Conservation (phyloP, 2,888 invertebrate genomes). For the Perdita meconis region DNA sequence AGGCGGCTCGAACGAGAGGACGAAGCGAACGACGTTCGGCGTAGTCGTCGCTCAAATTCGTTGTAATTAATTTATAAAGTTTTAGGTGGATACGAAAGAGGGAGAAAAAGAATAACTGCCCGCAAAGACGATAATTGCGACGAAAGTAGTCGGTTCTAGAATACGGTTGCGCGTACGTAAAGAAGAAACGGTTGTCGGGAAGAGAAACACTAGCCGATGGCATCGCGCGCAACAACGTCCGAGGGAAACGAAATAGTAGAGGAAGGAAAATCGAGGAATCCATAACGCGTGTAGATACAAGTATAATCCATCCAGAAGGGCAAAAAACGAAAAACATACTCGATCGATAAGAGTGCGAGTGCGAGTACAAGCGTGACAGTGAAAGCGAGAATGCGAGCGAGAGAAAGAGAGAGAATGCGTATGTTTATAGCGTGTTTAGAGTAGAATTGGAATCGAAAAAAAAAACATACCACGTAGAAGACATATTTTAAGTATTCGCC, state of each 20-base stretch:
- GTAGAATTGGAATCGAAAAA: constrained; percentile 10
- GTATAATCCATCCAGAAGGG: constrained; percentile 50
- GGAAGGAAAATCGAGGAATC: constrained; percentile 23
- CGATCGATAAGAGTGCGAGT: neutral
- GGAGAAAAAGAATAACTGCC: constrained; percentile 7
- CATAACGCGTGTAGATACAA: constrained; percentile 26
- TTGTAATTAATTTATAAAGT: constrained; percentile 57
- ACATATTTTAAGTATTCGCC: constrained; percentile 38
- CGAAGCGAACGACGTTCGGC: constrained; percentile 7
- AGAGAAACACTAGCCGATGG: too few species aligned
- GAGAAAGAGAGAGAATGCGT: neutral
- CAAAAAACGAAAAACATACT: constrained; percentile 7
- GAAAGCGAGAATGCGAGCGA: neutral
- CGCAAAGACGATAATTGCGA: neutral
- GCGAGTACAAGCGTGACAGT: neutral
- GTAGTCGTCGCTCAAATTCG: constrained; percentile 62
- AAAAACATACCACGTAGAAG: constrained; percentile 36
- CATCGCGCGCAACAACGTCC: constrained; percentile 14
- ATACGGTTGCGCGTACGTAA: neutral
- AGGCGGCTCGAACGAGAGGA: neutral
- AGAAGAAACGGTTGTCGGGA: neutral
- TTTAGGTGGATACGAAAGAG: constrained; percentile 12
- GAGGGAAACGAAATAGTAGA: neutral
- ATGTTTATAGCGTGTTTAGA: constrained; percentile 40
- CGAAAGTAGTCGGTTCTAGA: neutral